Evolutionary conservation across 1,140 invertebrate genomes (phyloP).

Genomic region (Dreissena polymorpha): DNA sequence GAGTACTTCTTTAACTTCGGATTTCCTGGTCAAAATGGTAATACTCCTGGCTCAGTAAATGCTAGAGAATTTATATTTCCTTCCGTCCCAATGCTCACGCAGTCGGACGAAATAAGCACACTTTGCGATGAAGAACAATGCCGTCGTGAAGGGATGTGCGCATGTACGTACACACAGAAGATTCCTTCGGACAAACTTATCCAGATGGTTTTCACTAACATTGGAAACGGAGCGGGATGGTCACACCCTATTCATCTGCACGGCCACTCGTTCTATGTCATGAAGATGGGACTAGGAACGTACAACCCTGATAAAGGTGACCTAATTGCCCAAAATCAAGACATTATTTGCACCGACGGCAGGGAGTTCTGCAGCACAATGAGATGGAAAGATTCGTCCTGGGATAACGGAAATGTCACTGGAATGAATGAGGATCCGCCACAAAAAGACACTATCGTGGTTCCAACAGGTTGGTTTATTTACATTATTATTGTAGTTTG

Average conservation of each 20-base stretch:
- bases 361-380: too few species aligned
- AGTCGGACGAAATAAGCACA: slow-evolving; percentile 29
- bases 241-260: slow-evolving; percentile 88
- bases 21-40: slow-evolving; percentile 23
- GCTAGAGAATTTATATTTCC: slow-evolving; percentile 36
- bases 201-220: slow-evolving; percentile 57
- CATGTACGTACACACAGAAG: too few species aligned
- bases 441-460: slow-evolving; percentile 85
- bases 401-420: slow-evolving; percentile 48
- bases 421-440: slow-evolving; percentile 80
- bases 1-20: slow-evolving; percentile 50
- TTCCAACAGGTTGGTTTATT: slow-evolving; percentile 85
- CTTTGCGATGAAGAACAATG: slow-evolving; percentile 10
- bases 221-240: slow-evolving; percentile 82
- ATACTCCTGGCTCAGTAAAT: slow-evolving; percentile 56
- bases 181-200: slow-evolving; percentile 45
- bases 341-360: too few species aligned
- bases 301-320: too few species aligned
- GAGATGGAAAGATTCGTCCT: slow-evolving; percentile 55
- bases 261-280: slow-evolving; percentile 86
- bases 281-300: too few species aligned
- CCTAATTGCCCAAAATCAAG: too few species aligned
- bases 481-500: slow-evolving; percentile 78
- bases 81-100: slow-evolving; percentile 15
- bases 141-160: neutral